phyloP scores from a whole-genome alignment of 1,140 invertebrate genomes.

The Papilio machaon region DNA sequence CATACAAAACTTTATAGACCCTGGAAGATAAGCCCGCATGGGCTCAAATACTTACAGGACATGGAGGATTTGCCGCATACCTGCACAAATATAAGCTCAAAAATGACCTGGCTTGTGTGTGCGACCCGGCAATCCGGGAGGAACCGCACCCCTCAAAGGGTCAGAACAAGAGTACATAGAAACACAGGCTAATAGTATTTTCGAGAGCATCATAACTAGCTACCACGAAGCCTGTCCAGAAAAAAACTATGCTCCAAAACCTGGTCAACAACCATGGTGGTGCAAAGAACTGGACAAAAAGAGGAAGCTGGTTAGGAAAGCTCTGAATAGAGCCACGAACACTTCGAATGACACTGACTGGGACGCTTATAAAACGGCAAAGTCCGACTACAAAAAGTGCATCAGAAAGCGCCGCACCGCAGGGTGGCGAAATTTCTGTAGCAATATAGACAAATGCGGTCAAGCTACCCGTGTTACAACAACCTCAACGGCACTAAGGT shows the following conservation, averaged over 20 bases:
- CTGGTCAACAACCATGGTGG: not conserved
- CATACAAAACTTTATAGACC: too few relatives aligned
- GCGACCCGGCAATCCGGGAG: too few relatives aligned
- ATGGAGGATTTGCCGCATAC: not conserved
- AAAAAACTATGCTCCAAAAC: not conserved
- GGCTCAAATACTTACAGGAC: not conserved
- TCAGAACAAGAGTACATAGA: not conserved
- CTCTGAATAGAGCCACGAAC: slow-evolving; percentile 1
- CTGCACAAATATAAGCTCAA: not conserved
- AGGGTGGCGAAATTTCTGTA: not conserved
- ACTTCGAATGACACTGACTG: not conserved
- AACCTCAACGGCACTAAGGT: not conserved
- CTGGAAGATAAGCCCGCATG: not conserved
- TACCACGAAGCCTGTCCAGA: not conserved
- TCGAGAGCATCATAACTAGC: not conserved
- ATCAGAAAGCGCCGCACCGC: not conserved
- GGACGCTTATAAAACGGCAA: not conserved
- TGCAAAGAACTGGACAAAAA: not conserved
- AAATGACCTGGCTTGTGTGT: not conserved
- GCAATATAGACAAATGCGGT: too few relatives aligned
- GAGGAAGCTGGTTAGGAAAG: not conserved
- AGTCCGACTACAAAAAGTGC: not conserved
- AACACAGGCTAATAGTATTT: not conserved
- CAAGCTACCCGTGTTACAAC: too few relatives aligned
- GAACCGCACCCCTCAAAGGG: not conserved